These are phyloP conservation scores for Loriculus beryllinus DNA, from an alignment of 2,797 vertebrate genomes.

Conservation along the genomic window DNA sequence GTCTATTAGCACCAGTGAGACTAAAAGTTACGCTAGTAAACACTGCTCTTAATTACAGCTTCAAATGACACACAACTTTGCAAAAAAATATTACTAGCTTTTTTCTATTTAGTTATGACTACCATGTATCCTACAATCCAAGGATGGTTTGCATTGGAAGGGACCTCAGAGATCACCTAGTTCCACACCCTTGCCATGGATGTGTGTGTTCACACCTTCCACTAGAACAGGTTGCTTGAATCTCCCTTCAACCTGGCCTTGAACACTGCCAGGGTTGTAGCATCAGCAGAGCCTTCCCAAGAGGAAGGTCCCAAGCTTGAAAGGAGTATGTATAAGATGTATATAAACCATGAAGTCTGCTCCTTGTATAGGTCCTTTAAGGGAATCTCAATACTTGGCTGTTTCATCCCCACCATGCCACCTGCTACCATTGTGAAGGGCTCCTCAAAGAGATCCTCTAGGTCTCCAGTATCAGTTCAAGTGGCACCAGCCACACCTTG, in stretches of 20 bases:
- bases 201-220: background rate
- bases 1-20: background rate
- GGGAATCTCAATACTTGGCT: accelerated
- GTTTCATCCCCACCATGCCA: accelerated
- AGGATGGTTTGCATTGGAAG: background rate
- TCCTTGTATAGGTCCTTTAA: background rate
- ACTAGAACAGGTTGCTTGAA: background rate
- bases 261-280: background rate
- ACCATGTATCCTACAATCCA: background rate
- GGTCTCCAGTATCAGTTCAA: no score
- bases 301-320: background rate
- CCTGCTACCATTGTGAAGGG: no score
- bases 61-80: background rate
- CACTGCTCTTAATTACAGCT: background rate
- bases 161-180: background rate
- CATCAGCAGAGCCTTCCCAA: background rate
- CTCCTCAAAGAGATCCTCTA: no score
- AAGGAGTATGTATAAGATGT: accelerated
- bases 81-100: background rate
- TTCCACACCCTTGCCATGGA: background rate
- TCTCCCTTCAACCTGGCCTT: background rate
- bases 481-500: background rate
- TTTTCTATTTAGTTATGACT: background rate
- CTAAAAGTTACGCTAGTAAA: background rate
- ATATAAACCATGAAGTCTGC: background rate